These are phyloP conservation scores for Vandiemenella viatica DNA, from an alignment of 2,888 invertebrate genomes.

Conservation along the genomic window DNA sequence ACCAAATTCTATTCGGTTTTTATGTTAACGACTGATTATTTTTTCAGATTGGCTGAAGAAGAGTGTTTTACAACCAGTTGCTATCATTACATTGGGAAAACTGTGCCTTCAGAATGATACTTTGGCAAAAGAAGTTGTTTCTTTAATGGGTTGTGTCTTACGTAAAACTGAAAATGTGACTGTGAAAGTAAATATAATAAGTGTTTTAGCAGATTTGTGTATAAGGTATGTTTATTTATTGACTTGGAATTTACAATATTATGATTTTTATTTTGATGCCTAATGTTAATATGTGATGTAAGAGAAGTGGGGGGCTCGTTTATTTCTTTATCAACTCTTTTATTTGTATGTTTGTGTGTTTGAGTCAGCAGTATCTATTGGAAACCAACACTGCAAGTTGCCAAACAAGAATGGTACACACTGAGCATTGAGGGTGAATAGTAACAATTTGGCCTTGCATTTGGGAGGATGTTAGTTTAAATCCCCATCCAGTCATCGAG, in stretches of 20 bases:
- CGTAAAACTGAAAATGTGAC: slow-evolving; percentile 31
- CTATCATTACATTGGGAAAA: slow-evolving; percentile 37
- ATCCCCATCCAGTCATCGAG: no score
- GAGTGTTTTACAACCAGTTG: slow-evolving; percentile 26
- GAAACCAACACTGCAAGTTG: no score
- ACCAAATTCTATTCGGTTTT: no score
- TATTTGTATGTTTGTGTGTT: no score
- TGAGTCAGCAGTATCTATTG: no score
- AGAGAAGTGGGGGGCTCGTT: no score
- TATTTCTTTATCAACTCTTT: no score
- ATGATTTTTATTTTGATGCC: slow-evolving; percentile 1
- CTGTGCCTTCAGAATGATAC: slow-evolving; percentile 47
- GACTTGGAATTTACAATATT: background rate
- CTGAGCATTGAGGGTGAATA: no score
- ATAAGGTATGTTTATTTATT: slow-evolving; percentile 34
- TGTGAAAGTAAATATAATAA: slow-evolving; percentile 50
- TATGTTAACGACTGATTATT: background rate
- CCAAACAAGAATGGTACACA: no score
- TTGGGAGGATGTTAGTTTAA: no score
- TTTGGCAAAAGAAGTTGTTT: slow-evolving; percentile 44
- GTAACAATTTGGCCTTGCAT: no score
- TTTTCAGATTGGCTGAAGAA: background rate
- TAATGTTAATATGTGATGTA: no score
- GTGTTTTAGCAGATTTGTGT: slow-evolving; percentile 51
- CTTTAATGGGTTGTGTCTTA: slow-evolving; percentile 45